Conservation (phyloP, 2,113 vertebrate genomes). For the Erpornis zantholeuca region DNA sequence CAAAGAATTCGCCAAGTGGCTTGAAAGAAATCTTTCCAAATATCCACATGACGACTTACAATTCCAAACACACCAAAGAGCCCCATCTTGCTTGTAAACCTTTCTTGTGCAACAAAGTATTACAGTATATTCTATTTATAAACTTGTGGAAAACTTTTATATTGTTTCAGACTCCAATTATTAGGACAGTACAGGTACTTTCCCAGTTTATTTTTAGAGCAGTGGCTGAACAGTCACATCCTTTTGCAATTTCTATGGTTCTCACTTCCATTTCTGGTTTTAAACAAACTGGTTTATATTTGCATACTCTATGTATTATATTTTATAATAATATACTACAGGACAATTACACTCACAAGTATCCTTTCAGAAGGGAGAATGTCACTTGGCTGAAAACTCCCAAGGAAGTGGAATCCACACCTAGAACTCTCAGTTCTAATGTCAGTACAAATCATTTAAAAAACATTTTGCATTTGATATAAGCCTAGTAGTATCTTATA, state of each 20-base stretch:
- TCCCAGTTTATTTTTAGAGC: not conserved
- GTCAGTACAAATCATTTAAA: not conserved
- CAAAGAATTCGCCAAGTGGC: not conserved
- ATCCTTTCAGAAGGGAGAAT: not conserved
- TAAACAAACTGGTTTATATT: not conserved
- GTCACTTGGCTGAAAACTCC: not conserved
- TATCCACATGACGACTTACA: not conserved
- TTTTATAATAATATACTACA: not conserved
- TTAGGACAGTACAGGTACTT: not conserved
- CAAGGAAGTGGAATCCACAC: not conserved
- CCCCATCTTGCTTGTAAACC: slow-evolving; percentile 30
- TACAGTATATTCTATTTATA: slow-evolving; percentile 31
- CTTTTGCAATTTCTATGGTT: not conserved
- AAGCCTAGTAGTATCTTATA: not conserved
- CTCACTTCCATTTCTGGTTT: not conserved
- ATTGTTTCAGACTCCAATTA: not conserved
- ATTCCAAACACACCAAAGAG: not conserved
- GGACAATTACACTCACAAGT: not conserved
- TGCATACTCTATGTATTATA: not conserved
- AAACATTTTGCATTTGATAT: not conserved
- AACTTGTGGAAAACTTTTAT: slow-evolving; percentile 1
- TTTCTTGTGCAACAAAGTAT: not conserved
- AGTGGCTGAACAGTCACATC: not conserved
- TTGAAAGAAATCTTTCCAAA: slow-evolving; percentile 20
- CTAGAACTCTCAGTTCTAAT: not conserved